Base-by-base conservation (phyloP, 2,888 invertebrate species). In the Dolichopus griseipennis region DNA sequence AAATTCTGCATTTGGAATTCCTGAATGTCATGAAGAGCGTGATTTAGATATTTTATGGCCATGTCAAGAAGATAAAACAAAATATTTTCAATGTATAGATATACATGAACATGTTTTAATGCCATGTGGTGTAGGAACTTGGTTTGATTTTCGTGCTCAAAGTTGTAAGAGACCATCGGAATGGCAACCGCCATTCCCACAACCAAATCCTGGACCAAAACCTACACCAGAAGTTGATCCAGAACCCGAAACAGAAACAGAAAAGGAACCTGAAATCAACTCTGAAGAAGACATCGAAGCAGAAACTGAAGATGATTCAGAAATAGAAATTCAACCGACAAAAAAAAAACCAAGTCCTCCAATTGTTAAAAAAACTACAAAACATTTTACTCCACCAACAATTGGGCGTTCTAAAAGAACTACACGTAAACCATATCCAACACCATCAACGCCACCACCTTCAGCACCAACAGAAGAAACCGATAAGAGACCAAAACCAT, bases 121-220 rank as follows among this genome's bases (percentile, higher is more conserved):
- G 41, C 71, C 70, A 64, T 81, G 81, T 65, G 74, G 75, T 18
- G 67, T 74, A 37, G 81, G 79, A 3, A 75, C 77, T 68, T 70
- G 77, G 3, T 81, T 81, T 72, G 74, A 76, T 62, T 81, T 76
- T 67, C 77, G 76, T 22, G 74, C 78, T 67, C 81, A 81, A 72
- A 69, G 74, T 43, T 81, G 81, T 69, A 70, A 70, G 7, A 65
- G 52, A 20, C 68, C 69, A 9, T 66, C 61, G 61, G 66, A 67
- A 15, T 70, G 71, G 71, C 37, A 61, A 15, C 41, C 67, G 61
- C 67, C 68, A 65, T n/a, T 52, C 15, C 5, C 15, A 18, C 2
- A 6, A 6, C 9, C 52, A 15, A 7, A 52, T 6, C 8, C n/a
- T 12, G 18, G 18, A n/a, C 52, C 43, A 43, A 15, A 43, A 43